These are phyloP conservation scores for Patiria miniata DNA, from an alignment of 35 echinoderm and acorn worm species.

Conservation along the genomic window DNA sequence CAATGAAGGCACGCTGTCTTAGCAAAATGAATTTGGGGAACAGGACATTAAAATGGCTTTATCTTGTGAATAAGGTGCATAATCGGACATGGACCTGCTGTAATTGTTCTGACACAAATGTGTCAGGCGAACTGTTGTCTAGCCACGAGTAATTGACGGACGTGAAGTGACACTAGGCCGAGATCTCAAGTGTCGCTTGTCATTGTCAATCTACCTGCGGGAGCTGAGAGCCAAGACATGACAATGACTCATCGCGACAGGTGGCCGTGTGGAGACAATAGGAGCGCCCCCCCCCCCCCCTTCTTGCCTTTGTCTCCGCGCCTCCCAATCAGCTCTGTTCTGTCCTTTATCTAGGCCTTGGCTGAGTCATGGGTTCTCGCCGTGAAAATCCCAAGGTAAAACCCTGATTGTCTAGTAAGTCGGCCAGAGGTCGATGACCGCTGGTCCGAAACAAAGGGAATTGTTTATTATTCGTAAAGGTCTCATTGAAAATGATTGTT, in stretches of 20 bases:
- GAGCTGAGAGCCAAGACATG: neutral
- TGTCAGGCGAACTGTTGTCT: neutral
- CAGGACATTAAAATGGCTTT: too few species aligned
- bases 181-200: neutral
- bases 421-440: neutral
- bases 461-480: too few species aligned
- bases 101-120: slow-evolving; percentile 29
- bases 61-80: too few species aligned
- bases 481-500: too few species aligned
- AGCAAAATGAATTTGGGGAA: too few species aligned
- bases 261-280: neutral
- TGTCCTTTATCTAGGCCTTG: neutral
- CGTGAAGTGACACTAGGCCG: too few species aligned
- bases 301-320: neutral
- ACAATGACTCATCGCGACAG: slow-evolving; percentile 3
- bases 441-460: too few species aligned
- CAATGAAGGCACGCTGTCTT: too few species aligned
- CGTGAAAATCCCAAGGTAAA: neutral
- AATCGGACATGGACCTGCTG: neutral
- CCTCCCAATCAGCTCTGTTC: neutral
- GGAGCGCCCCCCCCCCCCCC: neutral
- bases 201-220: neutral
- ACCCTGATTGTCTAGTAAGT: neutral
- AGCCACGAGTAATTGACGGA: too few species aligned
- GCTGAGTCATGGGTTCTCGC: neutral